A percentile compares a stretch with the other conserved stretches of the same genome.
These are phyloP conservation scores for Eulithis testata DNA, from an alignment of 2,888 invertebrate species.

Conservation along the genomic window DNA sequence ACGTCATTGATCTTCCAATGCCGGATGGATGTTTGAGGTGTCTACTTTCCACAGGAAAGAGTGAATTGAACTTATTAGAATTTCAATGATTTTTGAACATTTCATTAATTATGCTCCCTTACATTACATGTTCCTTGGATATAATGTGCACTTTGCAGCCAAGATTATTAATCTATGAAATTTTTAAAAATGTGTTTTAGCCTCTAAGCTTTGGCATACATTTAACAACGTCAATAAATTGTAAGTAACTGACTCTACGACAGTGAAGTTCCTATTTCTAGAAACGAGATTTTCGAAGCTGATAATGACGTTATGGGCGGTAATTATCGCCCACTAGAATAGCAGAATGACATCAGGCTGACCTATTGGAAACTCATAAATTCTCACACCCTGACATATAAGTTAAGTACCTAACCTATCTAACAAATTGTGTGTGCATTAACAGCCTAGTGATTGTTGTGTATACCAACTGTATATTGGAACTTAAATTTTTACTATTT, in stretches of 20 bases:
- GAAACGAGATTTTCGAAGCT: constrained; percentile 2
- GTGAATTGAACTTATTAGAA: not conserved
- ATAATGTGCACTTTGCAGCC: too few species aligned
- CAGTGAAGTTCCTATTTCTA: not conserved
- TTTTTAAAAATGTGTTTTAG: too few species aligned
- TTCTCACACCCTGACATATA: constrained; percentile 20
- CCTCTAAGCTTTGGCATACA: too few species aligned
- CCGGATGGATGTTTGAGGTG: constrained; percentile 20
- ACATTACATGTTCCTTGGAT: too few species aligned
- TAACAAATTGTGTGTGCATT: not conserved
- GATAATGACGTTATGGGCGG: constrained; percentile 5
- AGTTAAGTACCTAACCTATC: not conserved
- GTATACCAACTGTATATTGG: too few species aligned
- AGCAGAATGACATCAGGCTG: constrained; percentile 23
- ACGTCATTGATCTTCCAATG: constrained; percentile 38
- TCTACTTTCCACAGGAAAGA: constrained; percentile 10
- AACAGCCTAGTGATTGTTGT: too few species aligned
- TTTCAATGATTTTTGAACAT: too few species aligned
- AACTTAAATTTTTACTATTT: too few species aligned
- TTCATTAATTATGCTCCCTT: too few species aligned
- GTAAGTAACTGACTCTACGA: not conserved
- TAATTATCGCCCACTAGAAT: constrained; percentile 28
- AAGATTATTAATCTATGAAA: too few species aligned
- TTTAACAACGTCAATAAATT: too few species aligned
- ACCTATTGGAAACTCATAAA: constrained; percentile 33